A percentile compares a stretch with the other conserved stretches of the same genome.
Conservation (phyloP, 2,888 invertebrate genomes). For the Cyclophora punctaria region DNA sequence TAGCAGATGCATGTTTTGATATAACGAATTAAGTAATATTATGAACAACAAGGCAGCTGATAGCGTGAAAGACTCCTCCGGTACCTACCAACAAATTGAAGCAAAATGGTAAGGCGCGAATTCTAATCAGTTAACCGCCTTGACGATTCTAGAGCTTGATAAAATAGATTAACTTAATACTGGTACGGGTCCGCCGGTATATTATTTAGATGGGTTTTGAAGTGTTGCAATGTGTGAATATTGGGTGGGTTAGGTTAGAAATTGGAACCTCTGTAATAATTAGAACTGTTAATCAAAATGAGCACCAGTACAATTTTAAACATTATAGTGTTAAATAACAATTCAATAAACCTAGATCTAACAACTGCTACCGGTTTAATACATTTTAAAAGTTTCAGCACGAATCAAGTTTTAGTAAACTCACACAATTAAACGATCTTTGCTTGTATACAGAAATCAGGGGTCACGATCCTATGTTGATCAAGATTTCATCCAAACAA, state of each 20-base stretch:
- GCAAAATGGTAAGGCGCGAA: conserved; percentile 38
- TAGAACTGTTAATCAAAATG: too few species aligned
- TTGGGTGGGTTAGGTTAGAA: too few species aligned
- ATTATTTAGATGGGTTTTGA: too few species aligned
- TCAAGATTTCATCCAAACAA: conserved; percentile 3
- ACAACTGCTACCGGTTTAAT: too few species aligned
- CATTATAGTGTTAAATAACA: neutral
- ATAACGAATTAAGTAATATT: conserved; percentile 21
- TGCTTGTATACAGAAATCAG: conserved; percentile 41
- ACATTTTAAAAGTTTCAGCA: conserved; percentile 9
- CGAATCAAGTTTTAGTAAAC: conserved; percentile 27
- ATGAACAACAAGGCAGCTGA: conserved; percentile 1
- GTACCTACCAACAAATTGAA: conserved; percentile 17
- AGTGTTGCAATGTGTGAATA: too few species aligned
- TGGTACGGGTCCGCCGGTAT: too few species aligned
- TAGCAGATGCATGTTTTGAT: conserved; percentile 41
- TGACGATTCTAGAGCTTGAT: conserved; percentile 8
- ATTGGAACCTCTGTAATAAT: too few species aligned
- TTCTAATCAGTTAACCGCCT: conserved; percentile 26
- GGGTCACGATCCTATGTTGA: conserved; percentile 29
- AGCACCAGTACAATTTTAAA: neutral
- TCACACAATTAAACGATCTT: conserved; percentile 30
- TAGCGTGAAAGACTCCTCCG: too few species aligned
- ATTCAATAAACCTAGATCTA: neutral
- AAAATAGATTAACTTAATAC: conserved; percentile 4